A percentile compares a stretch with the other conserved stretches of the same genome.
phyloP scores from a whole-genome alignment of 2,113 vertebrate species.

The Anoura caudifer region DNA sequence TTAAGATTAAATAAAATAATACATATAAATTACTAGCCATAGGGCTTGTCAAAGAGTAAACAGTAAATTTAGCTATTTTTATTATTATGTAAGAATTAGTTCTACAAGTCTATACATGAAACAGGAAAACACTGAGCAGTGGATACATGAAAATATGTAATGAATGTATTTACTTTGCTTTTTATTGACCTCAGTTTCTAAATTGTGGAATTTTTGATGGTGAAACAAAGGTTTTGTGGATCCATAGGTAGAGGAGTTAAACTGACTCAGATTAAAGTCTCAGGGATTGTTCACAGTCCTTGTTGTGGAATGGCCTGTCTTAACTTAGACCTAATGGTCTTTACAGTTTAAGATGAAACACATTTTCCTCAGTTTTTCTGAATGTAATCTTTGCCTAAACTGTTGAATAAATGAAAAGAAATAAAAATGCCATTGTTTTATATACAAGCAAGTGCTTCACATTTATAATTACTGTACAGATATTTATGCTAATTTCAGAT shows the following conservation, averaged over 20 bases:
- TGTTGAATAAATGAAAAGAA: background rate
- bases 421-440: background rate
- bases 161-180: background rate
- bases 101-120: background rate
- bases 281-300: background rate
- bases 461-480: background rate
- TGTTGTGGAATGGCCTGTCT: background rate
- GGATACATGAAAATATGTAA: background rate
- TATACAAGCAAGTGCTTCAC: background rate
- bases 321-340: background rate
- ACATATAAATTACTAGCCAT: background rate
- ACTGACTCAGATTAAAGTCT: background rate
- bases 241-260: background rate
- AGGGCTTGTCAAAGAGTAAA: background rate
- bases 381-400: background rate
- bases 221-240: background rate
- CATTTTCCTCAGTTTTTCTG: constrained; percentile 23
- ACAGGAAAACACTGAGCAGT: background rate
- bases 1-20: constrained; percentile 22
- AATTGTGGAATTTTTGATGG: background rate
- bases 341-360: background rate
- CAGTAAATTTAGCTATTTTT: background rate
- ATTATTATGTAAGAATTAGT: background rate
- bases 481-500: constrained; percentile 7
- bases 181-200: background rate